Percentiles rank a stretch among this genome's conserved stretches.
These are phyloP conservation scores for Leptinotarsa texana DNA, from an alignment of 1,140 invertebrate species.

Conservation along the genomic window DNA sequence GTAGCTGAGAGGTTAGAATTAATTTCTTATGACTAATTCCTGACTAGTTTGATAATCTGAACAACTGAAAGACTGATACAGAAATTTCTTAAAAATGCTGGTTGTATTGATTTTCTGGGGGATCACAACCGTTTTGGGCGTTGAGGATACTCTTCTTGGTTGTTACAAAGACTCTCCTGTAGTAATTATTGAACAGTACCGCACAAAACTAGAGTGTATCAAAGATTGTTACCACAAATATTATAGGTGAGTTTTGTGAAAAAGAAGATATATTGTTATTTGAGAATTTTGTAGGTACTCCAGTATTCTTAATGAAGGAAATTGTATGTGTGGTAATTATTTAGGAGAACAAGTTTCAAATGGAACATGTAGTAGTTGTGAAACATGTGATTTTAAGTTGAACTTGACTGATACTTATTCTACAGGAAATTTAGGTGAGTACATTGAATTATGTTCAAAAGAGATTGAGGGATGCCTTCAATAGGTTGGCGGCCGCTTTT, in stretches of 20 bases:
- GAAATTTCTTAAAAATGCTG: neutral
- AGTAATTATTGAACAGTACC: constrained; percentile 26
- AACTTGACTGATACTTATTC: constrained; percentile 44
- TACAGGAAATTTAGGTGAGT: constrained; percentile 46
- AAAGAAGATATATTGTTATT: constrained; percentile 3
- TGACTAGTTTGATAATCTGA: neutral
- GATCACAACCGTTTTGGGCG: constrained; percentile 3
- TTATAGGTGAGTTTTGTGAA: constrained; percentile 37
- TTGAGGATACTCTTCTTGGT: constrained; percentile 38
- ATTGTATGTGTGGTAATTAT: constrained; percentile 48
- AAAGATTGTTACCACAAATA: constrained; percentile 40
- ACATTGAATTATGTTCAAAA: neutral
- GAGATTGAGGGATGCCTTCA: no score
- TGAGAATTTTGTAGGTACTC: constrained; percentile 27
- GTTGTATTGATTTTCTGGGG: constrained; percentile 1
- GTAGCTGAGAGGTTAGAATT: neutral
- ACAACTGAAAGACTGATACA: constrained; percentile 16
- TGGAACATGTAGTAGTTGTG: constrained; percentile 39
- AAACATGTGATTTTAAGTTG: constrained; percentile 34
- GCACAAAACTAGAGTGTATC: constrained; percentile 35
- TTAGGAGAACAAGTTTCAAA: constrained; percentile 45
- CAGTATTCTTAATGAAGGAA: constrained; percentile 30
- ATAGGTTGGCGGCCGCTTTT: no score
- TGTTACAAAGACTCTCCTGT: constrained; percentile 40
- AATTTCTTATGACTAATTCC: neutral